Conservation (phyloP, 92 coral and sea anemone genomes). For the Phenganax marumi region DNA sequence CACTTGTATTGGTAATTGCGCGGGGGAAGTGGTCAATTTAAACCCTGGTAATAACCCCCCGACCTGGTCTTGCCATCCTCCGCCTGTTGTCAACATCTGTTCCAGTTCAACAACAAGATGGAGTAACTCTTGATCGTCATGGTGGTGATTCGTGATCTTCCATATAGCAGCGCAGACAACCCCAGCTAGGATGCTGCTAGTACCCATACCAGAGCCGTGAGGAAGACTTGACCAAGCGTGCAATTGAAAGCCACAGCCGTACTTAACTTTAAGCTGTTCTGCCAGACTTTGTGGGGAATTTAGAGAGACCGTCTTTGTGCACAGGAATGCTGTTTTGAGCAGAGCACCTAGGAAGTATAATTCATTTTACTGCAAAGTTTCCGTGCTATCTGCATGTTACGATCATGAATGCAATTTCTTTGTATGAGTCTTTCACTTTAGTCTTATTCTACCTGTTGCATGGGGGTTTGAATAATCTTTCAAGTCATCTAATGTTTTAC, state of each 20-base stretch:
- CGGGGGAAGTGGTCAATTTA: slow-evolving; percentile 74
- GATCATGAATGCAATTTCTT: too few relatives aligned
- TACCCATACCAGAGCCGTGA: slow-evolving; percentile 97
- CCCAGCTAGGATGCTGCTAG: slow-evolving; percentile 93
- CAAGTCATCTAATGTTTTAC: slow-evolving; percentile 66
- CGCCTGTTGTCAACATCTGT: slow-evolving; percentile 96
- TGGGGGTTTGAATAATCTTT: slow-evolving; percentile 80
- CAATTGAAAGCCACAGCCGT: slow-evolving; percentile 91
- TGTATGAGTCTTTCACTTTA: neutral
- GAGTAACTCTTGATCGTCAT: slow-evolving; percentile 65
- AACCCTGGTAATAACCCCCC: slow-evolving; percentile 93
- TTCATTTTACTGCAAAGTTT: neutral
- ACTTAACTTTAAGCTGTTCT: slow-evolving; percentile 63
- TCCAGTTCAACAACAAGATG: slow-evolving; percentile 88
- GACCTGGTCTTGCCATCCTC: slow-evolving; percentile 99
- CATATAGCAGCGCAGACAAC: slow-evolving; percentile 81
- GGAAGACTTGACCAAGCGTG: slow-evolving; percentile 81
- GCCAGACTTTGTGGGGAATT: slow-evolving; percentile 60
- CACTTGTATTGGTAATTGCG: slow-evolving; percentile 68
- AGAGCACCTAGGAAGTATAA: slow-evolving; percentile 70
- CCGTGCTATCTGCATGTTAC: neutral
- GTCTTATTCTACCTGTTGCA: slow-evolving; percentile 65
- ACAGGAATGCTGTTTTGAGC: slow-evolving; percentile 78
- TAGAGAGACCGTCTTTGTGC: slow-evolving; percentile 63
- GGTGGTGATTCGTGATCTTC: slow-evolving; percentile 34